Conservation (phyloP, 2,888 invertebrate species). For the Diaprepes abbreviatus region DNA sequence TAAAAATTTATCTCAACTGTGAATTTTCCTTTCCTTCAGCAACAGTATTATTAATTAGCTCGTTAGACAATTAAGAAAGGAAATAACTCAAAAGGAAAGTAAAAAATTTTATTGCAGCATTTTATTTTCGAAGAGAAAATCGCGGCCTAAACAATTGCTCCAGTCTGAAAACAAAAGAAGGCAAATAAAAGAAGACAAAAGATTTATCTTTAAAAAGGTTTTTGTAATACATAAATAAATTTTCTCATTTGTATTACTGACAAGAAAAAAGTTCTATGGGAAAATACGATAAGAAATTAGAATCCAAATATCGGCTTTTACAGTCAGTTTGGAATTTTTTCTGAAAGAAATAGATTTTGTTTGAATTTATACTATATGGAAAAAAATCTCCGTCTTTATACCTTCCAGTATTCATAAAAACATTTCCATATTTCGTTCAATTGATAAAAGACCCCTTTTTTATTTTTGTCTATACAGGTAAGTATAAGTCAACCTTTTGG, state of each 20-base stretch:
- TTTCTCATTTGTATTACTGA: not conserved
- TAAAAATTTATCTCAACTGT: not conserved
- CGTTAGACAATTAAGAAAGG: not conserved
- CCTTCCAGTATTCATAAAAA: too few relatives aligned
- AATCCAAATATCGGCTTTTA: too few relatives aligned
- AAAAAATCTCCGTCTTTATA: too few relatives aligned
- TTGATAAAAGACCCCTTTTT: too few relatives aligned
- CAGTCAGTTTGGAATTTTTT: too few relatives aligned
- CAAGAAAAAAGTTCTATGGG: not conserved
- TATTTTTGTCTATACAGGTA: too few relatives aligned
- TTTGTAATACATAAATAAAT: not conserved
- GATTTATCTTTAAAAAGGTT: not conserved
- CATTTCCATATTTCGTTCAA: too few relatives aligned
- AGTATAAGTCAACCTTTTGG: too few relatives aligned
- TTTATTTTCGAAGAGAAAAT: not conserved
- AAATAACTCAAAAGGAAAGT: constrained; percentile 7
- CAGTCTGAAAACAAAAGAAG: not conserved
- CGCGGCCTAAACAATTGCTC: not conserved
- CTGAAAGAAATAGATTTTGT: too few relatives aligned
- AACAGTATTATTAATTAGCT: constrained; percentile 4
- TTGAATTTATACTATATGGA: too few relatives aligned
- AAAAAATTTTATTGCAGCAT: constrained; percentile 8
- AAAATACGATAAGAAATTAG: too few relatives aligned
- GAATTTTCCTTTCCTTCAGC: not conserved
- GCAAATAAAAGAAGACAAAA: not conserved